A percentile compares a stretch with the other conserved stretches of the same genome.
Evolutionary conservation across 2,888 invertebrate species (phyloP).

Genomic region (Epinotia demarniana): DNA sequence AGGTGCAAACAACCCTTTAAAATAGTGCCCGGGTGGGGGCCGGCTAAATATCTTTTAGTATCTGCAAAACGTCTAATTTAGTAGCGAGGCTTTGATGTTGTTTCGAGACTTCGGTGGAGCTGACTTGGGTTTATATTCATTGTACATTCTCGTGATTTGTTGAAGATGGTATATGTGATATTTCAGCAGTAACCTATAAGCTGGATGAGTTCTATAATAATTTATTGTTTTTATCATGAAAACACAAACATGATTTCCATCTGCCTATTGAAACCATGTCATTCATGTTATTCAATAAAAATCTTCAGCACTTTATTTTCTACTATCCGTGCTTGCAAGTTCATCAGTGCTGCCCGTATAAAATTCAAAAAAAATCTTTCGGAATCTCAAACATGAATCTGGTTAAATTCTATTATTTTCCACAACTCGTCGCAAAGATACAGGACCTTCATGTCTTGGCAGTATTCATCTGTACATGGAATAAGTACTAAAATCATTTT

Average conservation of each 20-base stretch:
- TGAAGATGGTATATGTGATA: no score
- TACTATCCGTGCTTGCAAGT: not conserved
- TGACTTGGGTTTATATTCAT: slow-evolving; percentile 49
- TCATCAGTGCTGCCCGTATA: not conserved
- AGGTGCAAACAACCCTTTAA: slow-evolving; percentile 79
- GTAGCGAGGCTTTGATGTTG: slow-evolving; percentile 75
- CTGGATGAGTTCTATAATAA: no score
- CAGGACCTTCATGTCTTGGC: no score
- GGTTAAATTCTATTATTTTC: no score
- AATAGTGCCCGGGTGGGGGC: slow-evolving; percentile 66
- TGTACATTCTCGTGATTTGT: no score
- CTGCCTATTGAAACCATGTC: not conserved
- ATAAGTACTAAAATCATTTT: not conserved
- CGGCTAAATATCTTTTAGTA: slow-evolving; percentile 79
- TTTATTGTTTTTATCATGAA: no score
- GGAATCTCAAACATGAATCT: no score
- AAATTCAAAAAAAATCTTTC: no score
- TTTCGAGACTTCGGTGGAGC: slow-evolving; percentile 52
- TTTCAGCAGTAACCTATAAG: no score
- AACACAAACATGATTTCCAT: not conserved
- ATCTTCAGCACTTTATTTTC: not conserved
- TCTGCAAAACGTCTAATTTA: slow-evolving; percentile 80
- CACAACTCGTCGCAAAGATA: no score
- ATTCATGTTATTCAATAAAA: no score
- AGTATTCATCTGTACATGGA: no score